Evolutionary conservation across 1,140 invertebrate species (phyloP).

Genomic region (Drosophila erecta): DNA sequence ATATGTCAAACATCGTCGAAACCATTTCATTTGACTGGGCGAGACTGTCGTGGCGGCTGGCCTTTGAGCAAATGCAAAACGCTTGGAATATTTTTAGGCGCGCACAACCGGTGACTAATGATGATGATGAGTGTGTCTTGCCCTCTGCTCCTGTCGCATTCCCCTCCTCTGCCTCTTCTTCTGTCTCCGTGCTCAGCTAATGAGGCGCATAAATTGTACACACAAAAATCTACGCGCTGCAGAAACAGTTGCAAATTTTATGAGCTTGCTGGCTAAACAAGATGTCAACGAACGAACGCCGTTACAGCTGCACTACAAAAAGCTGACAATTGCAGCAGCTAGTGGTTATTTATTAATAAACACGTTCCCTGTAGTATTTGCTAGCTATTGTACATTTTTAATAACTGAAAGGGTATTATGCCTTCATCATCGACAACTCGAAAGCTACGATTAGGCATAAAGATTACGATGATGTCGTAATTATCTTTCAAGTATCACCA

Average conservation of each 20-base stretch:
- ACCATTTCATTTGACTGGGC: slow-evolving; percentile 73
- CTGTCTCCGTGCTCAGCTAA: slow-evolving; percentile 66
- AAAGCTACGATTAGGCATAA: no score
- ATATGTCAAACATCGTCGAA: slow-evolving; percentile 80
- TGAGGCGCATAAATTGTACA: slow-evolving; percentile 84
- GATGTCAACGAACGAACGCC: slow-evolving; percentile 46
- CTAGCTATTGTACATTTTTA: no score
- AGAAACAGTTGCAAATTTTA: slow-evolving; percentile 75
- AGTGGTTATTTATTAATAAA: no score
- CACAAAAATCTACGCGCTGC: slow-evolving; percentile 48
- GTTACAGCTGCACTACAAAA: slow-evolving; percentile 5
- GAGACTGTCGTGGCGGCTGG: slow-evolving; percentile 22
- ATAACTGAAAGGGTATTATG: no score
- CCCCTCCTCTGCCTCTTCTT: not conserved
- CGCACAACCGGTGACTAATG: slow-evolving; percentile 80
- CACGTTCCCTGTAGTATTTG: no score
- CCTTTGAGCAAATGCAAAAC: slow-evolving; percentile 62
- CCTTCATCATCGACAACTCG: no score
- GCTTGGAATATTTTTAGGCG: slow-evolving; percentile 79
- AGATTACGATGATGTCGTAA: not conserved
- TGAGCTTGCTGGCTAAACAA: slow-evolving; percentile 67
- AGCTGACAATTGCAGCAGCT: not conserved
- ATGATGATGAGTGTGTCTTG: slow-evolving; percentile 60
- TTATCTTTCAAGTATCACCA: not conserved
- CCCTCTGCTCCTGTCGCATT: slow-evolving; percentile 1